Conservation (phyloP, 2,113 vertebrate genomes). For the Pseudonaja textilis region DNA sequence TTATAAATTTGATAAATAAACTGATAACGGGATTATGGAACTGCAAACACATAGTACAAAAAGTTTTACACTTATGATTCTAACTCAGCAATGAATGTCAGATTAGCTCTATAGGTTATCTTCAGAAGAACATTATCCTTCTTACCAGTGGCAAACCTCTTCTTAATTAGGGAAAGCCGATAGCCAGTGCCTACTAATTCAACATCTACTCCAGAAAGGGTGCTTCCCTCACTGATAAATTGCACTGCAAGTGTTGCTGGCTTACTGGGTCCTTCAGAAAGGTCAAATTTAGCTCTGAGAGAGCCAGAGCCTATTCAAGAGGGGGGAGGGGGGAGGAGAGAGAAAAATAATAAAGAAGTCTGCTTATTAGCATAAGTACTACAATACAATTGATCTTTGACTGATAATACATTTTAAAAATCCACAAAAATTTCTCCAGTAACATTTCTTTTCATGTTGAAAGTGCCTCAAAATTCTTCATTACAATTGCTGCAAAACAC, state of each 20-base stretch:
- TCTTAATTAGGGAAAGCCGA: constrained; percentile 91
- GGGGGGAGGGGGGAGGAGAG: not conserved
- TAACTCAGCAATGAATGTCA: not conserved
- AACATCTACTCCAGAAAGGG: constrained; percentile 89
- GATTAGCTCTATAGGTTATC: not conserved
- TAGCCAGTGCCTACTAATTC: constrained; percentile 91
- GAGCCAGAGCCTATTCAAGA: constrained; percentile 83
- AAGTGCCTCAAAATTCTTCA: not conserved
- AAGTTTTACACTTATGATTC: not conserved
- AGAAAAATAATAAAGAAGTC: not conserved
- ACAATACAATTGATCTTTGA: not conserved
- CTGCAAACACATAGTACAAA: not conserved
- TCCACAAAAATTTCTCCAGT: not conserved
- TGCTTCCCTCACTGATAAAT: constrained; percentile 90
- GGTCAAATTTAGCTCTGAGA: constrained; percentile 94
- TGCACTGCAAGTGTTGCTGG: constrained; percentile 92
- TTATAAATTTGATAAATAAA: not conserved
- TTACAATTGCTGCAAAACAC: not conserved
- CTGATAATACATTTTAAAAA: not conserved
- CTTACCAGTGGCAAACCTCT: constrained; percentile 94
- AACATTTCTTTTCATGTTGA: not conserved
- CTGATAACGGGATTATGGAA: not conserved
- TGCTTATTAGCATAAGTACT: not conserved
- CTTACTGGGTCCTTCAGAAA: constrained; percentile 88
- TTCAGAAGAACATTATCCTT: not conserved